Percentiles rank a stretch among this genome's conserved stretches.
These are phyloP conservation scores for Emys orbicularis DNA, from an alignment of 2,797 vertebrate genomes.

Conservation along the genomic window DNA sequence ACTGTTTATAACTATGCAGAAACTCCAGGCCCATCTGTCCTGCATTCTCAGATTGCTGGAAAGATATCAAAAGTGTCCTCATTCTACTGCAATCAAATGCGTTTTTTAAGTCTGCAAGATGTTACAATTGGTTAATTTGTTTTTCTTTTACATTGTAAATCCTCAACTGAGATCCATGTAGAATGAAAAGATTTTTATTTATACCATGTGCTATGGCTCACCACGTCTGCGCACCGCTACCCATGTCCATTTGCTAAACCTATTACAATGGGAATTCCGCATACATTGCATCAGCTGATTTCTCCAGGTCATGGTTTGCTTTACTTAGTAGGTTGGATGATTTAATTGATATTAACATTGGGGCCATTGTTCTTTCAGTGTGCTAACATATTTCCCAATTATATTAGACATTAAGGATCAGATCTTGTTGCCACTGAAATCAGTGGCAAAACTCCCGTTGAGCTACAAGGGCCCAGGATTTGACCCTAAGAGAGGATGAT, in stretches of 20 bases:
- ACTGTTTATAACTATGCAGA: not conserved
- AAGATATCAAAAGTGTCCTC: not conserved
- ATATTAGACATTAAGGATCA: not conserved
- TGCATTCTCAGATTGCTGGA: not conserved
- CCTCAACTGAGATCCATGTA: not conserved
- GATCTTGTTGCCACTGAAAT: not conserved
- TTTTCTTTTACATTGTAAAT: not conserved
- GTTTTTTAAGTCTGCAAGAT: not conserved
- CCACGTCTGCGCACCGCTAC: not conserved
- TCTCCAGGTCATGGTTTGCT: not conserved
- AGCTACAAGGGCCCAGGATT: not conserved
- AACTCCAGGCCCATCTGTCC: rapidly evolving
- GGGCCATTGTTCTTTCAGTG: not conserved
- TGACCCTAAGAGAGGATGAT: not conserved
- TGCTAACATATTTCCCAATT: not conserved
- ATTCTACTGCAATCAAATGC: not conserved
- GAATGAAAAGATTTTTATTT: not conserved
- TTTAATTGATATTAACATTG: not conserved
- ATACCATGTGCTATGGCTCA: not conserved
- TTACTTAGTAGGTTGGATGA: not conserved
- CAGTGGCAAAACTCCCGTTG: not conserved
- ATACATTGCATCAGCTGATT: not conserved
- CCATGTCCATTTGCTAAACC: not conserved
- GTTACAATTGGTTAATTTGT: not conserved
- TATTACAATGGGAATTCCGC: not conserved